Conservation (phyloP, 2,113 vertebrate genomes). For the Hippocampus abdominalis region DNA sequence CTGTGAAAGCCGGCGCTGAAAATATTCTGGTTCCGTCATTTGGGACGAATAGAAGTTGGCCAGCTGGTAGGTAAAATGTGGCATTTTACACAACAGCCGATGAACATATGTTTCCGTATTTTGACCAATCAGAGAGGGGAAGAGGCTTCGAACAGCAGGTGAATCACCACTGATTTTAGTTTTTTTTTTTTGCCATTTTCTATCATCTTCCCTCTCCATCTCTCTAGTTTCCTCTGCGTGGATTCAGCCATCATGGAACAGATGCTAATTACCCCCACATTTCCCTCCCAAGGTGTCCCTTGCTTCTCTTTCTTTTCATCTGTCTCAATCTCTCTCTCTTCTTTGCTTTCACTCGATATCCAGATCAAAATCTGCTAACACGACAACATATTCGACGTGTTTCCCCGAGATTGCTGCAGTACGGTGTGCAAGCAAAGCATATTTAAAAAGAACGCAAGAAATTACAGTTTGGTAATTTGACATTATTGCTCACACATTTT, state of each 20-base stretch:
- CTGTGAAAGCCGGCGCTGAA: constrained; percentile 23
- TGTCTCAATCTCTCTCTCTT: background rate
- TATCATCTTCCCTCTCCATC: background rate
- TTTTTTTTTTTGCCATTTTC: background rate
- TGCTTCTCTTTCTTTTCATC: background rate
- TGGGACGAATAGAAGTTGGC: constrained; percentile 24
- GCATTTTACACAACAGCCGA: constrained; percentile 13
- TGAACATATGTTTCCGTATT: background rate
- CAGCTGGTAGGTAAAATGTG: constrained; percentile 44
- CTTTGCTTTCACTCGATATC: background rate
- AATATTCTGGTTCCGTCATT: constrained; percentile 14
- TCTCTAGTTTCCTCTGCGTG: constrained; percentile 22
- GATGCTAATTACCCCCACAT: constrained; percentile 19
- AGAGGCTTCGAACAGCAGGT: constrained; percentile 47
- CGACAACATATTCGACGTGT: too few relatives aligned
- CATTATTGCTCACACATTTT: too few relatives aligned
- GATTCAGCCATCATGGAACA: constrained; percentile 23
- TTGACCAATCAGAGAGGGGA: constrained; percentile 52
- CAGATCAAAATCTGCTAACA: too few relatives aligned
- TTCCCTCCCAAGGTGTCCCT: background rate
- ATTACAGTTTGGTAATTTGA: too few relatives aligned
- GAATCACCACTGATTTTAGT: constrained; percentile 47
- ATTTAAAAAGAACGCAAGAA: too few relatives aligned
- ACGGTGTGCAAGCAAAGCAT: too few relatives aligned
- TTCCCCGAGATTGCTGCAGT: too few relatives aligned